Evolutionary conservation across 35 echinoderm and acorn worm species (phyloP).

Genomic region (Lytechinus variegatus): DNA sequence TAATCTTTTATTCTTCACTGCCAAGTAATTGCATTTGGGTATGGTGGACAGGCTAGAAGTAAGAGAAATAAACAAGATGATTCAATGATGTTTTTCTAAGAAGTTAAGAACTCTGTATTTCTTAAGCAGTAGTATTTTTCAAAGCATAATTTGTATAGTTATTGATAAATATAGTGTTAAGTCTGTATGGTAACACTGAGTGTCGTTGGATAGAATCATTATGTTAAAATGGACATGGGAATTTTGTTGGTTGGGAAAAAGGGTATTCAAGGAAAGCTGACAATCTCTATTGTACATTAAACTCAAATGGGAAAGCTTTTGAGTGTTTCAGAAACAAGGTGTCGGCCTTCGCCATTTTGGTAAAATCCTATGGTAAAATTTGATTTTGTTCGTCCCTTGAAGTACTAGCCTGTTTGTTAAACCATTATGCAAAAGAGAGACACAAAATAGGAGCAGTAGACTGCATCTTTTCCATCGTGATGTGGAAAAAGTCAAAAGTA

Average conservation of each 20-base stretch:
- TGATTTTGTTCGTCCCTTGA: background rate
- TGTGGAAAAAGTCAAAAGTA: background rate
- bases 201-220: background rate
- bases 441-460: background rate
- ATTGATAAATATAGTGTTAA: background rate
- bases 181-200: background rate
- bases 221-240: background rate
- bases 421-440: background rate
- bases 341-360: background rate
- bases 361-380: background rate
- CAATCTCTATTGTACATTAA: background rate
- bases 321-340: background rate
- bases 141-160: background rate
- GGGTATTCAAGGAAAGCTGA: background rate
- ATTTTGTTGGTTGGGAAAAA: background rate
- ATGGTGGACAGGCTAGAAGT: background rate
- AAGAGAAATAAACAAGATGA: background rate
- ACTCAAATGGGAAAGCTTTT: background rate
- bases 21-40: background rate
- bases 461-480: background rate
- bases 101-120: background rate
- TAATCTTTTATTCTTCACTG: background rate
- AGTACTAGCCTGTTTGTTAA: background rate
- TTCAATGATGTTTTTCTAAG: background rate
- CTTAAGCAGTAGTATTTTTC: background rate